Percentiles rank a stretch among this genome's conserved stretches.
Conservation (phyloP, 2,888 invertebrate genomes). For the Polymixis lichenea region DNA sequence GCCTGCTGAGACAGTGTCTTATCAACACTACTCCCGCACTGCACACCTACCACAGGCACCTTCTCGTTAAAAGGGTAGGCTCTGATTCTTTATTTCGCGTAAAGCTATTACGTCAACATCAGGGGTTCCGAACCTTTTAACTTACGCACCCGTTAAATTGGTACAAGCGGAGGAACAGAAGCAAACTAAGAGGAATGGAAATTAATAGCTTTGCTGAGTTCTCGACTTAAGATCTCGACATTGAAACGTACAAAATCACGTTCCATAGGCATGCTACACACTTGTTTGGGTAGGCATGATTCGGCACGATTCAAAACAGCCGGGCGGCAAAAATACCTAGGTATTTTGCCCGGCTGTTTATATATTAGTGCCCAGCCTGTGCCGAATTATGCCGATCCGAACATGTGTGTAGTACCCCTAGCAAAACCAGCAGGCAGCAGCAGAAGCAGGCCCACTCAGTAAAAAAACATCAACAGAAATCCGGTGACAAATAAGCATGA, state of each 20-base stretch:
- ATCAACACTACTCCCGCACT: too few species aligned
- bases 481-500: not conserved
- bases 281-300: not conserved
- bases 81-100: too few species aligned
- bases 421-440: too few species aligned
- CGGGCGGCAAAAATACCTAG: not conserved
- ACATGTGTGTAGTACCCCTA: not conserved
- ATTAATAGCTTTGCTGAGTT: too few species aligned
- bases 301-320: not conserved
- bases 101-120: too few species aligned
- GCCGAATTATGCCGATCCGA: not conserved
- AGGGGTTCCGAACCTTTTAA: not conserved
- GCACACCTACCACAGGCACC: too few species aligned
- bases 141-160: not conserved
- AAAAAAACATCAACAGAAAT: not conserved
- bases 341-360: not conserved
- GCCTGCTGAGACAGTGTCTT: too few species aligned
- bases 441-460: too few species aligned
- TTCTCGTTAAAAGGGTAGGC: too few species aligned
- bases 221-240: too few species aligned
- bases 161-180: not conserved
- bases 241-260: not conserved
- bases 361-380: too few species aligned
- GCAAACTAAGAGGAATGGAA: too few species aligned
- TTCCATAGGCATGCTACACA: not conserved